Evolutionary conservation across 1,140 invertebrate genomes (phyloP).

Genomic region (Platyscapa corneri): DNA sequence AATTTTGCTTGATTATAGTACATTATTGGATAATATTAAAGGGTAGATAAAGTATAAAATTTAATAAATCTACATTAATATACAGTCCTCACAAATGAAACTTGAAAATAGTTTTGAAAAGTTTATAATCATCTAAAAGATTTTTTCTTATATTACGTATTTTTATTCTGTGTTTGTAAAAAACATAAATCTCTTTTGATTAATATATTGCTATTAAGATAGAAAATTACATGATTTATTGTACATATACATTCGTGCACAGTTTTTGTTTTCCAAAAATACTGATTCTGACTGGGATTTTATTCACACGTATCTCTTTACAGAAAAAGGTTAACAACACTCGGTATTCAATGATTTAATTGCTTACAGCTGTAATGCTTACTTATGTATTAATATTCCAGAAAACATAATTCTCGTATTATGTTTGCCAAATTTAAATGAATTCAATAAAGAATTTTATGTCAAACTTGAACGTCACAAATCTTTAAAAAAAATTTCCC

Average conservation of each 20-base stretch:
- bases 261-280: background rate
- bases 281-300: background rate
- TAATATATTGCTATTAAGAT: background rate
- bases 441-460: background rate
- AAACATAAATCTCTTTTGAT: slow-evolving; percentile 5
- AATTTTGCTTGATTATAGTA: too few species aligned
- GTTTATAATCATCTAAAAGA: background rate
- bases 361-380: background rate
- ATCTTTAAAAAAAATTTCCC: background rate
- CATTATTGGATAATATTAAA: background rate
- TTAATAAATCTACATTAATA: background rate
- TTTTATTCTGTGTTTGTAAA: background rate
- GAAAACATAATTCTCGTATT: background rate
- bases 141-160: background rate
- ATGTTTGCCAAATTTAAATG: background rate
- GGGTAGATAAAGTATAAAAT: background rate
- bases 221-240: background rate
- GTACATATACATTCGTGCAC: background rate
- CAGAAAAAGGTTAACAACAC: background rate
- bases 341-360: background rate
- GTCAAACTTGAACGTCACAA: background rate
- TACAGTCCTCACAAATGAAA: background rate
- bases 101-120: too few species aligned
- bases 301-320: slow-evolving; percentile 28
- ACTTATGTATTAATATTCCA: background rate